These are phyloP conservation scores for Troides oblongomaculatus DNA, from an alignment of 2,888 invertebrate genomes.

Conservation along the genomic window DNA sequence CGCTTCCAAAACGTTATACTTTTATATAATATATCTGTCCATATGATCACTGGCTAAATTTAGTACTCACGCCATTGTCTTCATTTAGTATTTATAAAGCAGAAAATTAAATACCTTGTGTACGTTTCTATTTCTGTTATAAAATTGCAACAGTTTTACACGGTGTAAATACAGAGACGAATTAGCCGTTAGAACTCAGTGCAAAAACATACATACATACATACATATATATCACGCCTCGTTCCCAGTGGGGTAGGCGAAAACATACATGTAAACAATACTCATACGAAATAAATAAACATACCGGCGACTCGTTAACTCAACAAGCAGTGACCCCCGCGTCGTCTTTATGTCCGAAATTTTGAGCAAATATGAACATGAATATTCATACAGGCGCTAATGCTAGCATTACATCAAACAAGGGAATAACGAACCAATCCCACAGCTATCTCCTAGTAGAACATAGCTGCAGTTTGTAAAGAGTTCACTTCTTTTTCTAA, in stretches of 20 bases:
- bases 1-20: too few relatives aligned
- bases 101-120: background rate
- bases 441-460: background rate
- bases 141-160: background rate
- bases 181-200: background rate
- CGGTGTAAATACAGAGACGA: background rate
- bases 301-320: constrained; percentile 23
- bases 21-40: too few relatives aligned
- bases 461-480: background rate
- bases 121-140: background rate
- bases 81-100: background rate
- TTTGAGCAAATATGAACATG: constrained; percentile 23
- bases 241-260: background rate
- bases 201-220: background rate
- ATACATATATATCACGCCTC: too few relatives aligned
- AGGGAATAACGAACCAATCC: constrained; percentile 11
- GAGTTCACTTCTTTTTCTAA: background rate
- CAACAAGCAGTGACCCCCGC: constrained; percentile 28
- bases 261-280: constrained; percentile 14
- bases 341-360: constrained; percentile 22
- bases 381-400: constrained; percentile 23
- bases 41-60: too few relatives aligned
- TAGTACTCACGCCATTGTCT: too few relatives aligned
- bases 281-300: constrained; percentile 26
- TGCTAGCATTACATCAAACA: constrained; percentile 23